Percentiles rank a stretch among this genome's conserved stretches.
These are phyloP conservation scores for Hormaphis cornu DNA, from an alignment of 1,140 invertebrate species.

Conservation along the genomic window DNA sequence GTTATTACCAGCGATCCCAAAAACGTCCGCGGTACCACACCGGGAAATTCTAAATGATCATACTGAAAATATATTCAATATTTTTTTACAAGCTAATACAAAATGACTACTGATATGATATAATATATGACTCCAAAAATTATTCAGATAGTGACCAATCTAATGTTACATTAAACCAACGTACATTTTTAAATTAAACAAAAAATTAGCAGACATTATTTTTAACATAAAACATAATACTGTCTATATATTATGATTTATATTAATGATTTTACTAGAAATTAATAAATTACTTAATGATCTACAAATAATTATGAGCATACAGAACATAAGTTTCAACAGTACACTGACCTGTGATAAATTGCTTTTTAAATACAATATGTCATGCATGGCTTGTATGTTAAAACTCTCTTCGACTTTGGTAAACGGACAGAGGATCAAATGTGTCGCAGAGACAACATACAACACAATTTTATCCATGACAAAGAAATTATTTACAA, in stretches of 20 bases:
- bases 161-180: too few relatives aligned
- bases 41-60: constrained; percentile 96
- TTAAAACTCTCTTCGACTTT: constrained; percentile 99
- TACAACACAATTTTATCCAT: constrained; percentile 28
- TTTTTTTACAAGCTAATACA: too few relatives aligned
- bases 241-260: too few relatives aligned
- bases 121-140: too few relatives aligned
- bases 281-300: too few relatives aligned
- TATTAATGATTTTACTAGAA: too few relatives aligned
- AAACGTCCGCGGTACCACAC: constrained; percentile 95
- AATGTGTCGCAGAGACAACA: constrained; percentile 60
- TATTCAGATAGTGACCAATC: too few relatives aligned
- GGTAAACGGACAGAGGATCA: constrained; percentile 86
- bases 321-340: background rate
- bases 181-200: too few relatives aligned
- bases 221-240: too few relatives aligned
- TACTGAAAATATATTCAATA: constrained; percentile 72
- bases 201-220: too few relatives aligned
- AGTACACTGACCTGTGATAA: constrained; percentile 61
- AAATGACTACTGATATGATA: too few relatives aligned
- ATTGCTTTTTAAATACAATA: constrained; percentile 78
- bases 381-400: constrained; percentile 94
- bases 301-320: too few relatives aligned
- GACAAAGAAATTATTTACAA: background rate
- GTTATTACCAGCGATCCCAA: constrained; percentile 83